phyloP scores from a whole-genome alignment of 2,113 vertebrate genomes.

The Hippocampus barbouri region DNA sequence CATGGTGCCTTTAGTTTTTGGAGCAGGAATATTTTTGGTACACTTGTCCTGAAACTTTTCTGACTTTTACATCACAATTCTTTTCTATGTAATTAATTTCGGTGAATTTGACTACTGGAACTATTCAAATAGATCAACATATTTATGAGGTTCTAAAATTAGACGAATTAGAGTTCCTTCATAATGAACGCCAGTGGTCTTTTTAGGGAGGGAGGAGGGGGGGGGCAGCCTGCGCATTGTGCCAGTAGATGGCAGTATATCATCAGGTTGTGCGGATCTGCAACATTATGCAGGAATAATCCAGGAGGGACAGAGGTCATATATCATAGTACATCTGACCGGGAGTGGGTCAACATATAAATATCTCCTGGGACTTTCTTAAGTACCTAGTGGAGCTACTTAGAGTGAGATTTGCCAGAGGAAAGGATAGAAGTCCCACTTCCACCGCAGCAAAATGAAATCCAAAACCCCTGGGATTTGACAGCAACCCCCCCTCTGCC shows the following conservation, averaged over 20 bases:
- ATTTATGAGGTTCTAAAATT: slow-evolving; percentile 2
- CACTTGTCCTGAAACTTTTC: no score
- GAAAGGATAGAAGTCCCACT: slow-evolving; percentile 59
- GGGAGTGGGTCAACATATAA: slow-evolving; percentile 54
- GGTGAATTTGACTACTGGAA: neutral
- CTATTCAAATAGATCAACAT: slow-evolving; percentile 16
- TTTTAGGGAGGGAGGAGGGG: neutral
- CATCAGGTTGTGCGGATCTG: slow-evolving; percentile 18
- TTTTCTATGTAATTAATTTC: neutral
- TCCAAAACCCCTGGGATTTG: slow-evolving; percentile 65
- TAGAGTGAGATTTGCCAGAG: slow-evolving; percentile 64
- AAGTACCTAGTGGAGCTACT: slow-evolving; percentile 54
- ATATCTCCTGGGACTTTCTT: slow-evolving; percentile 62
- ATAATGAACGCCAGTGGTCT: slow-evolving; percentile 28
- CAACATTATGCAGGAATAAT: neutral
- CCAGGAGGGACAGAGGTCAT: slow-evolving; percentile 53
- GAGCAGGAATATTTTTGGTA: no score
- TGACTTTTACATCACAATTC: neutral
- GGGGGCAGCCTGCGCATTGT: neutral
- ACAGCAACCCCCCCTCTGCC: slow-evolving; percentile 26
- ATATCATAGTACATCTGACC: slow-evolving; percentile 47
- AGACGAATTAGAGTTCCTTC: neutral
- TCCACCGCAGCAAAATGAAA: slow-evolving; percentile 70
- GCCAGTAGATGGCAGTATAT: slow-evolving; percentile 67
- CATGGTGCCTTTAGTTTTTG: no score